Evolutionary conservation across 1,140 invertebrate genomes (phyloP), one percentile per base, ranked within the genome.

Genomic region (Arion vulgaris): DNA sequence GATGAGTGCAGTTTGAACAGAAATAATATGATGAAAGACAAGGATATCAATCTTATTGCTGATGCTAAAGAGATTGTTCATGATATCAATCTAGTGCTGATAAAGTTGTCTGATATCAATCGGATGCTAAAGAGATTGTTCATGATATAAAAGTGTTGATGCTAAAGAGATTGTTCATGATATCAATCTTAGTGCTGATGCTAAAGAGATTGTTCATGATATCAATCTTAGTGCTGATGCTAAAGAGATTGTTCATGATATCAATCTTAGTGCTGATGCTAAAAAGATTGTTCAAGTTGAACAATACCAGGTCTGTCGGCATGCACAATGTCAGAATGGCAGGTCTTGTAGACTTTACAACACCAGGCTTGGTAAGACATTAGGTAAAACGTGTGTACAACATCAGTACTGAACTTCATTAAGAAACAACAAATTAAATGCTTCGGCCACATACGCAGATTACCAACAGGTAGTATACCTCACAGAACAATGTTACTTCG

Each of bases 261-360:
- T 95, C 78, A 95, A 97, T 87, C 92, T 98, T 1, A 95, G 96
- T 73, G 94, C 94, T 36, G 95, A 96, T 82, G 94, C 95, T 39
- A 91, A 94, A 13, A 91, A 93, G 0, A 94, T 94, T 19, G 80
- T 84, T 51, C 95, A 94, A 78, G 93, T 96, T 38, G 95, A 94
- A 19, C 94, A 93, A 49, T 98, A 97, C 89, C 86, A 96, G 95
- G 15, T 98, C 96, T 90, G 93, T 94, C 26, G 75, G 26, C 93
- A 94, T 17, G 90, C 91, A 45, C 94, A 95, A 0, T 99, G 97
- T 90, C 87, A 94, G 62, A 97, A 98, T 88, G 94, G 94, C 28
- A 97, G 96, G 7, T 94, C 96, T 0, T 98, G 97, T 89, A 95
- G 97, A 91, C 86, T 89, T 9, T 95, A 95, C 4, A 93, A 95